phyloP scores from a whole-genome alignment of 2,888 invertebrate genomes.

The Iselma pallidipennis region DNA sequence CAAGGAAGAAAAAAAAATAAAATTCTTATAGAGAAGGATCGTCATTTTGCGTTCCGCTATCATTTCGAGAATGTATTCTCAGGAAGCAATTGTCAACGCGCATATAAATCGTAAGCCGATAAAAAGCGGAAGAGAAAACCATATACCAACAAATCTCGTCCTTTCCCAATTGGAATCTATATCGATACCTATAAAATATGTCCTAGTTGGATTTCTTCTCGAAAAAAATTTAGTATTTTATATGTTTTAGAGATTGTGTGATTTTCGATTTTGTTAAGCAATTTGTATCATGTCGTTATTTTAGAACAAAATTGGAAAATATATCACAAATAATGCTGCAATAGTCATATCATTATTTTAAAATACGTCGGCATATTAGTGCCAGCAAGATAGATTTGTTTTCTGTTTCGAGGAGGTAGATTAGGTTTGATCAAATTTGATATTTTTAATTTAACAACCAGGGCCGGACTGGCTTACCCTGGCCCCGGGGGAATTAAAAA shows the following conservation, averaged over 20 bases:
- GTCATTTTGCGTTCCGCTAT: not conserved
- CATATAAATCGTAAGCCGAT: conserved; percentile 29
- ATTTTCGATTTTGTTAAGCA: not conserved
- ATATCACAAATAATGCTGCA: not conserved
- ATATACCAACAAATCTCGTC: conserved; percentile 26
- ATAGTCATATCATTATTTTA: not conserved
- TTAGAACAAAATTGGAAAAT: not conserved
- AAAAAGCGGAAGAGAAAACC: conserved; percentile 18
- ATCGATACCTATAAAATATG: not conserved
- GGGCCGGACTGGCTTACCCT: no score
- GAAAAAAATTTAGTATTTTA: not conserved
- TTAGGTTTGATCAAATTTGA: no score
- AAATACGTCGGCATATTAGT: no score
- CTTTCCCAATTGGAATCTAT: conserved; percentile 8
- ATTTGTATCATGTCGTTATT: no score
- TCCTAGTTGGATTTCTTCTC: not conserved
- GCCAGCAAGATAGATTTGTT: no score
- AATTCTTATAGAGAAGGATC: not conserved
- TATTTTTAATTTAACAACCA: no score
- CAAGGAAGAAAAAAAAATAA: not conserved
- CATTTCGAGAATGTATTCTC: not conserved
- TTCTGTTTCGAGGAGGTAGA: no score
- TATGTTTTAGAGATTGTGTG: not conserved
- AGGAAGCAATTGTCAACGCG: conserved; percentile 26
- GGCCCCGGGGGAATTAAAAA: no score